Base-by-base conservation (phyloP, 2,113 vertebrate genomes). In the Perccottus glenii region DNA sequence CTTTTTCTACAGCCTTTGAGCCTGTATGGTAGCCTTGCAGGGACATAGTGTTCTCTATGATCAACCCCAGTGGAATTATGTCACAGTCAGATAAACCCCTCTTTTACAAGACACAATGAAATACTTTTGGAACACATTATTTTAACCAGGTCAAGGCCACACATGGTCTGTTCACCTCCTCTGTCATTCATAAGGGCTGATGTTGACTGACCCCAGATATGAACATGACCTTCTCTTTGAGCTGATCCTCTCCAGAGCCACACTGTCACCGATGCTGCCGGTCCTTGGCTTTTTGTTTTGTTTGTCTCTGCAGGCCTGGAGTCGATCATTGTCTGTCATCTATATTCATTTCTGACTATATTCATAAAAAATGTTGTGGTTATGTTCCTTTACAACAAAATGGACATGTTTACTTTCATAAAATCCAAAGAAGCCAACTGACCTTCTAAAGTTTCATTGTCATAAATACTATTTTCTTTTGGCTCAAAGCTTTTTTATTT, bases 221-320 rank as follows among this genome's bases (percentile, higher is more conserved):
- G 63, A 69, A 49, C 11, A 42, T 56, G 56, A 62, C 64, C 55
- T 64, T 66, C 42, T 45, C 66, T 59, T 62, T 42, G 27, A 0
- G 64, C 46, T 85, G 80, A 85, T 71, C 51, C 46, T 57, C 50
- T 78, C 77, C 82, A 83, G 80, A 67, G 55, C 56, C 27, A 15
- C 48, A 36, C 57, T 64, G 60, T 78, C 64, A 51, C 36, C 49
- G 52, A 67, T 65, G 51, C 43, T 55, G 5, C 65, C 57, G 75
- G 67, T 70, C 27, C 56, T 67, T 66, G 68, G 62, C 52, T 63
- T 64, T 73, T 27, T 66, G 63, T 70, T 63, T 74, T 58, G 64
- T 55, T 71, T 73, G 59, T 16, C 64, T 58, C 14, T 32, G 40
- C 2, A 36, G 12, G 73, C 51, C 75, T 75, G 73, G 64, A 57